Conservation (phyloP, 2,797 vertebrate genomes). For the Brachymystax lenok region DNA sequence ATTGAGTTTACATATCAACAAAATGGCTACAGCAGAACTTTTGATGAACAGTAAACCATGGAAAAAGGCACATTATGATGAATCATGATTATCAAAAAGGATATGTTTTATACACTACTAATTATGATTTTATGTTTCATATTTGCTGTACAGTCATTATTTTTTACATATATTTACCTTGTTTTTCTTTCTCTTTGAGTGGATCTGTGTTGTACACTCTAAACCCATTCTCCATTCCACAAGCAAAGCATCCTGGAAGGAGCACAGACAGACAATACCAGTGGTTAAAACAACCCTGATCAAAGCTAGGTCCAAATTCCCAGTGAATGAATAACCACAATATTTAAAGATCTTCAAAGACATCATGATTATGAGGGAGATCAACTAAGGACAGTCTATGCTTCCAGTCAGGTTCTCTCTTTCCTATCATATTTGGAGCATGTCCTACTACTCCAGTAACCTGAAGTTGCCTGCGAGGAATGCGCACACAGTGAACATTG, state of each 20-base stretch:
- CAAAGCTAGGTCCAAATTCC: conserved; percentile 1
- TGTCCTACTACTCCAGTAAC: not conserved
- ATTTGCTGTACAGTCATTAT: not conserved
- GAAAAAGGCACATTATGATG: not conserved
- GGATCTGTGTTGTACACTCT: conserved; percentile 98
- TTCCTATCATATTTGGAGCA: not conserved
- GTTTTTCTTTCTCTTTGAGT: conserved; percentile 98
- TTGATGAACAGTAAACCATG: not conserved
- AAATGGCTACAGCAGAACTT: not conserved
- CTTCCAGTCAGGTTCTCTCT: not conserved
- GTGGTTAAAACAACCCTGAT: not conserved
- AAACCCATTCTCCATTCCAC: conserved; percentile 99
- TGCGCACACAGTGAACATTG: not conserved
- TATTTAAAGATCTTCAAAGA: not conserved
- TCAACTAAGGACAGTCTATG: not conserved
- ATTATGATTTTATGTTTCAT: not conserved
- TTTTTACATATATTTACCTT: conserved; percentile 80
- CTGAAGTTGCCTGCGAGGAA: not conserved
- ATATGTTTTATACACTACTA: not conserved
- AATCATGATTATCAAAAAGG: not conserved
- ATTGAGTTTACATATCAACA: not conserved
- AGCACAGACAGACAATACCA: conserved; percentile 21
- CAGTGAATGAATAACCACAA: not conserved
- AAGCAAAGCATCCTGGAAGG: conserved; percentile 93
- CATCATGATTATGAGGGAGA: not conserved